Percentiles rank a stretch among this genome's conserved stretches.
phyloP scores from a whole-genome alignment of 2,113 vertebrate genomes.

The Aplodontia rufa region DNA sequence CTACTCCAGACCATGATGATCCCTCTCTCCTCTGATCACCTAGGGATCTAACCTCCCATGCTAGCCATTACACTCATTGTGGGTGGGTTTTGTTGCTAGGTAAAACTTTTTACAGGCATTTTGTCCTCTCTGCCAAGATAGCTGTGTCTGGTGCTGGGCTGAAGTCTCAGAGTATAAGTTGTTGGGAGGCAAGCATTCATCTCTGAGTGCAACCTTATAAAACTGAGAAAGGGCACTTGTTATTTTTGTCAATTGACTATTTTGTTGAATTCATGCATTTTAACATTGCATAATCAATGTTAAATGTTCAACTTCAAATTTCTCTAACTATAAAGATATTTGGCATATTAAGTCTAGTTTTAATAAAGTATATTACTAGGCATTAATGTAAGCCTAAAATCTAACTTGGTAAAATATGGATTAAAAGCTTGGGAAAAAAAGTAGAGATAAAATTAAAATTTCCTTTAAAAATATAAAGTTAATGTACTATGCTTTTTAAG shows the following conservation, averaged over 20 bases:
- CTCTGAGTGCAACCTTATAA: background rate
- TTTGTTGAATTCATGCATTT: constrained; percentile 46
- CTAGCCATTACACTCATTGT: background rate
- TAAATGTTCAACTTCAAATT: constrained; percentile 60
- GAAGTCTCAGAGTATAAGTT: background rate
- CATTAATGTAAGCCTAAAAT: constrained; percentile 51
- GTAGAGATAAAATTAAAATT: background rate
- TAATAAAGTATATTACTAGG: constrained; percentile 39
- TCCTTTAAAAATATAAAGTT: background rate
- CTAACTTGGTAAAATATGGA: constrained; percentile 32
- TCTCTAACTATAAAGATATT: constrained; percentile 8
- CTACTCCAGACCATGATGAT: background rate
- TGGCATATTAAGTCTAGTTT: constrained; percentile 30
- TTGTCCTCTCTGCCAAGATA: background rate
- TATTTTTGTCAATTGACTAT: constrained; percentile 46
- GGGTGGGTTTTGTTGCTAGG: background rate
- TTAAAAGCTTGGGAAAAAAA: constrained; percentile 46
- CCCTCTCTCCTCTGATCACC: background rate
- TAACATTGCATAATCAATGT: constrained; percentile 48
- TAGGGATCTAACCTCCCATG: background rate
- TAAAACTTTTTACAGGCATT: background rate
- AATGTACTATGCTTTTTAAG: constrained; percentile 23
- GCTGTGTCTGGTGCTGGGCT: background rate
- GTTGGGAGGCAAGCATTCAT: background rate
- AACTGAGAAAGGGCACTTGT: constrained; percentile 35